Evolutionary conservation across 2,113 vertebrate species (phyloP), one percentile per base, ranked within the genome.

Genomic region (Tragelaphus buxtoni): DNA sequence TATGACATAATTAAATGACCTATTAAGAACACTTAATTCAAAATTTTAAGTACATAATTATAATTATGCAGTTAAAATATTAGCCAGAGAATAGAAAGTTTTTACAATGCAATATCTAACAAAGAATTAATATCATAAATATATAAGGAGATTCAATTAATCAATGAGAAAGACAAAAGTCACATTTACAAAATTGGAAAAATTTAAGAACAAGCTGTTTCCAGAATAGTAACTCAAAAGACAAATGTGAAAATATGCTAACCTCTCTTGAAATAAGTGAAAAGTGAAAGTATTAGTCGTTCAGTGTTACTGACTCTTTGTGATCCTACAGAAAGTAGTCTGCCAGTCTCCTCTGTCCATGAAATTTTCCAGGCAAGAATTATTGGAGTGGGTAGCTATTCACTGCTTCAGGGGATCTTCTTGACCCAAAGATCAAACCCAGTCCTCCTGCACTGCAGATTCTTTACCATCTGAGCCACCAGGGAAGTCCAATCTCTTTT

Each of bases 11-110:
- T 60, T 96, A 51, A 74, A 13, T 13, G 2, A 18, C 14, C 77
- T 35, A 61, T 14, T 35, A 88, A 89, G 55, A 92, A 93, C 42
- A 45, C 8, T 77, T 51, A 42, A 80, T 51, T 86, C 60, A 77
- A 82, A 92, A 42, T 61, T 82, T 86, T 84, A 90, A 84, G 55
- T 51, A 79, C 55, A 10, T 1, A 61, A 87, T 55, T 92, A 95
- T 42, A 96, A 63, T 63, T 83, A 89, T 60, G 58, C 92, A 87
- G 35, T 60, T 55, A 90, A 94, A 92, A 90, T 89, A 55, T 42
- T 45, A 49, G 0, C 22, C 32, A 87, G 8, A 90, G 6, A 84
- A 92, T 45, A 10, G 12, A 85, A 88, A 42, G 12, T 28, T 58
- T 65, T 95, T 91, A n/a, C 6, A 45, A 58, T 5, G 9, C 56